Evolutionary conservation across 2,113 vertebrate genomes (phyloP).

Genomic region (Cervus canadensis): DNA sequence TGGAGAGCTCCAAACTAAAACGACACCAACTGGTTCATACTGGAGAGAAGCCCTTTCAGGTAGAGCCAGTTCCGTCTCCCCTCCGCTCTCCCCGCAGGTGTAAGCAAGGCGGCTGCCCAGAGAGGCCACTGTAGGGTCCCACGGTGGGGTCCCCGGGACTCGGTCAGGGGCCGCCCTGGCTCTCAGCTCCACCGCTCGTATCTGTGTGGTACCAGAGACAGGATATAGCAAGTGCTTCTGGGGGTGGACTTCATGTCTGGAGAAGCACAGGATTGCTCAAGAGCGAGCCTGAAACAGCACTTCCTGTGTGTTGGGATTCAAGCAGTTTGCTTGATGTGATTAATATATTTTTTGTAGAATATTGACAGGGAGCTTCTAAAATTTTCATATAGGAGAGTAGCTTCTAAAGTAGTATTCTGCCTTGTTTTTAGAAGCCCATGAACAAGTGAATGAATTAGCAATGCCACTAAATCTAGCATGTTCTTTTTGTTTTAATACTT

Average conservation of each 20-base stretch:
- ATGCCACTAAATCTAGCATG: neutral
- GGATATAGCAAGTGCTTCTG: fast-evolving
- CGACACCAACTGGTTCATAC: conserved; percentile 98
- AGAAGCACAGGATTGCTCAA: neutral
- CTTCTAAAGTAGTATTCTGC: neutral
- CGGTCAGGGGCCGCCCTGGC: fast-evolving
- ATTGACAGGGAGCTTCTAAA: neutral
- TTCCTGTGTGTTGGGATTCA: neutral
- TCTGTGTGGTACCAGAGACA: fast-evolving
- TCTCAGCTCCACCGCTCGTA: fast-evolving
- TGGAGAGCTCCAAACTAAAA: conserved; percentile 98
- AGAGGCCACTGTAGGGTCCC: neutral
- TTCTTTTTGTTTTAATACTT: neutral
- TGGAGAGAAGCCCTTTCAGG: conserved; percentile 99
- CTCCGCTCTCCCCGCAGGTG: neutral
- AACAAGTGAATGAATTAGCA: neutral
- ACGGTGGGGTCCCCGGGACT: neutral
- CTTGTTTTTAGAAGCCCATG: neutral
- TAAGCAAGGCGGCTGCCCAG: neutral
- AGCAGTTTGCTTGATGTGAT: neutral
- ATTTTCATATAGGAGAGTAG: neutral
- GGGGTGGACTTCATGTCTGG: fast-evolving
- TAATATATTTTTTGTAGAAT: neutral
- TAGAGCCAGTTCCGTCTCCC: conserved; percentile 60
- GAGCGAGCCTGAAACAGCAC: too few relatives aligned